A percentile compares a stretch with the other conserved stretches of the same genome.
These are phyloP conservation scores for Busseola fusca DNA, from an alignment of 2,888 invertebrate species.

Conservation along the genomic window DNA sequence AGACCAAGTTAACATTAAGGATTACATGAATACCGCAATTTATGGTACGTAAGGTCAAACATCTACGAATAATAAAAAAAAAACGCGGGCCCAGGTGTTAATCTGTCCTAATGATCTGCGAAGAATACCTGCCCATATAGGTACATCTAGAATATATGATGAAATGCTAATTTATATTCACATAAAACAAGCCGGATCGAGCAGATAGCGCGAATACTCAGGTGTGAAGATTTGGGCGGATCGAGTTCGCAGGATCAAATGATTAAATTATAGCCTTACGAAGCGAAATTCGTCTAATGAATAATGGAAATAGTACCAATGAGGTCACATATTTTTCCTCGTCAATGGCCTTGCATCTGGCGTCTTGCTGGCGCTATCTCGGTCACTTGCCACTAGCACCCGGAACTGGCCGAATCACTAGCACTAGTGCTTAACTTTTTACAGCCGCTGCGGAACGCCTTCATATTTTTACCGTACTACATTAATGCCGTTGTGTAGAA, in stretches of 20 bases:
- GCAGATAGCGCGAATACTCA: conserved; percentile 67
- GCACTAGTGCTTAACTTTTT: conserved; percentile 39
- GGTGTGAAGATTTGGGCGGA: conserved; percentile 68
- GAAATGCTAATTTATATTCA: conserved; percentile 58
- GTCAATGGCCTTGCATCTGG: conserved; percentile 73
- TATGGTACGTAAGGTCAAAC: conserved; percentile 50
- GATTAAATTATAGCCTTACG: conserved; percentile 47
- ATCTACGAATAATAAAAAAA: conserved; percentile 52
- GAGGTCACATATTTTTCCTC: conserved; percentile 71
- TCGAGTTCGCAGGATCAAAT: conserved; percentile 53
- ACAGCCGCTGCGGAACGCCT: conserved; percentile 17
- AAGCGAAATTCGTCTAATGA: conserved; percentile 67
- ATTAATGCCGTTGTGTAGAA: conserved; percentile 34
- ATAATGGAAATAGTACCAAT: conserved; percentile 70
- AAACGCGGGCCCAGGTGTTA: conserved; percentile 57
- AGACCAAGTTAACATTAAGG: conserved; percentile 23
- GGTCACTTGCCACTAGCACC: conserved; percentile 66
- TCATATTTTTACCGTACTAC: conserved; percentile 38
- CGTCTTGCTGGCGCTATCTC: conserved; percentile 70
- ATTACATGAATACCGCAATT: conserved; percentile 37
- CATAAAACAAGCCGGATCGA: conserved; percentile 46
- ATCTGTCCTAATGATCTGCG: conserved; percentile 51
- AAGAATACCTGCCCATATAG: conserved; percentile 46
- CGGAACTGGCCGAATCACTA: conserved; percentile 65
- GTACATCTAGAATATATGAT: conserved; percentile 33